A percentile compares a stretch with the other conserved stretches of the same genome.
Conservation (phyloP, 2,888 invertebrate genomes). For the Masnerella sp. region DNA sequence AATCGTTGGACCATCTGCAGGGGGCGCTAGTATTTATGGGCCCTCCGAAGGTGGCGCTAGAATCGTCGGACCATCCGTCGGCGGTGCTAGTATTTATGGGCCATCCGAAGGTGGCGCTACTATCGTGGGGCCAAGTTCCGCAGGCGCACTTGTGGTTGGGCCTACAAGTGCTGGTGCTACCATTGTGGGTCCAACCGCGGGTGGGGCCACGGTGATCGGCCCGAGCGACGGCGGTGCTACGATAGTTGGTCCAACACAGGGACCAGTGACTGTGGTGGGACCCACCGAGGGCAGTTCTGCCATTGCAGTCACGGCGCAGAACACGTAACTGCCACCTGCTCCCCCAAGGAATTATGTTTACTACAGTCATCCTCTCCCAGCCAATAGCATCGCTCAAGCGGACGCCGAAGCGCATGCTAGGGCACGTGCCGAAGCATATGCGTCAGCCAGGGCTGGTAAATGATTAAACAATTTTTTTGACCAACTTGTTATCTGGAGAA, state of each 20-base stretch:
- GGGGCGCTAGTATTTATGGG: conserved; percentile 29
- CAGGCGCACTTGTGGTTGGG: conserved; percentile 61
- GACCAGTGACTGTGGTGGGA: conserved; percentile 45
- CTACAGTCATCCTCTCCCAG: conserved; percentile 40
- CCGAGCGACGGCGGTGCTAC: conserved; percentile 12
- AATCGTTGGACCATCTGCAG: conserved; percentile 18
- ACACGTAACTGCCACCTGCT: conserved; percentile 17
- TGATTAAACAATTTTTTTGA: too few species aligned
- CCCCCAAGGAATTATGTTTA: conserved; percentile 32
- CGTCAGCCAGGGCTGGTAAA: conserved; percentile 46
- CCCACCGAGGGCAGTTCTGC: conserved; percentile 2
- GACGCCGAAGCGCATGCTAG: conserved; percentile 59
- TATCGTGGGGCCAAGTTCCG: conserved; percentile 27
- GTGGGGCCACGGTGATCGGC: conserved; percentile 39
- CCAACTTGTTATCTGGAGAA: too few species aligned
- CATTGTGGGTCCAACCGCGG: conserved; percentile 21
- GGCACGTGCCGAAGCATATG: conserved; percentile 44
- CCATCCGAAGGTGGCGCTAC: conserved; percentile 19
- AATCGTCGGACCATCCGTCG: conserved; percentile 5
- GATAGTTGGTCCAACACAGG: conserved; percentile 23
- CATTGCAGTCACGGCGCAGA: conserved; percentile 15
- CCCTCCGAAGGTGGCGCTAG: conserved; percentile 6
- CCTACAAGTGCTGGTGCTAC: conserved; percentile 20
- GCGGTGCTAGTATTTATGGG: conserved; percentile 16
- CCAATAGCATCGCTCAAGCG: conserved; percentile 33